Percentiles rank a stretch among this genome's conserved stretches.
These are phyloP conservation scores for Mythimna loreyi DNA, from an alignment of 2,888 invertebrate species.

Conservation along the genomic window DNA sequence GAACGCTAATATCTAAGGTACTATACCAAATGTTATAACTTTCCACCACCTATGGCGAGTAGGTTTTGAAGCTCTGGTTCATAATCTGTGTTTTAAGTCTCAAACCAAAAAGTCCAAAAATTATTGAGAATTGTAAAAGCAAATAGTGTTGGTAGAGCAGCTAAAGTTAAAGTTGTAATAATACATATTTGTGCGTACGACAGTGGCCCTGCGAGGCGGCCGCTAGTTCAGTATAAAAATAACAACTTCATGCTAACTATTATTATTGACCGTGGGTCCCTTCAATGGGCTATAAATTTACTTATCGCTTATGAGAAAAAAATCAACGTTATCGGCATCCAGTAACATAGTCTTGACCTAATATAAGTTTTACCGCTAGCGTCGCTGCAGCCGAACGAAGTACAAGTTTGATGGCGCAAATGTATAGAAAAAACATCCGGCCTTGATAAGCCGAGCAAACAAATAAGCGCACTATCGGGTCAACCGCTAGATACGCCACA, in stretches of 20 bases:
- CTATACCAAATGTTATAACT: not conserved
- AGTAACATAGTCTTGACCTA: constrained; percentile 85
- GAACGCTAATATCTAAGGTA: not conserved
- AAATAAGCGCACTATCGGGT: constrained; percentile 89
- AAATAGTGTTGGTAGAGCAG: constrained; percentile 32
- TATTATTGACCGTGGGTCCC: constrained; percentile 68
- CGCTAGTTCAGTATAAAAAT: constrained; percentile 54
- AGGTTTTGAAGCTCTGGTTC: not conserved
- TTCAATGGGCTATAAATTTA: constrained; percentile 69
- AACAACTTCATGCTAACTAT: constrained; percentile 60
- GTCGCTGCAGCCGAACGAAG: constrained; percentile 83
- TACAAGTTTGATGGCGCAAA: constrained; percentile 87
- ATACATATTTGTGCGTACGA: constrained; percentile 36
- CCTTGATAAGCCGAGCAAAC: constrained; percentile 90
- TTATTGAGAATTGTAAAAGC: constrained; percentile 19
- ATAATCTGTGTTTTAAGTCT: constrained; percentile 11
- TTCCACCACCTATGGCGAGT: not conserved
- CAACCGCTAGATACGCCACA: constrained; percentile 87
- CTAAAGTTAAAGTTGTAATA: constrained; percentile 39
- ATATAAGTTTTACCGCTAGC: constrained; percentile 85
- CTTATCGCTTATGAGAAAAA: constrained; percentile 77
- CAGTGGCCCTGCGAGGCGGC: constrained; percentile 21
- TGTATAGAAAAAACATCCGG: constrained; percentile 91
- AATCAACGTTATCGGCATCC: constrained; percentile 80
- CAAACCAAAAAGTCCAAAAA: constrained; percentile 2